phyloP scores from a whole-genome alignment of 2,113 vertebrate species.

The Strix aluco region DNA sequence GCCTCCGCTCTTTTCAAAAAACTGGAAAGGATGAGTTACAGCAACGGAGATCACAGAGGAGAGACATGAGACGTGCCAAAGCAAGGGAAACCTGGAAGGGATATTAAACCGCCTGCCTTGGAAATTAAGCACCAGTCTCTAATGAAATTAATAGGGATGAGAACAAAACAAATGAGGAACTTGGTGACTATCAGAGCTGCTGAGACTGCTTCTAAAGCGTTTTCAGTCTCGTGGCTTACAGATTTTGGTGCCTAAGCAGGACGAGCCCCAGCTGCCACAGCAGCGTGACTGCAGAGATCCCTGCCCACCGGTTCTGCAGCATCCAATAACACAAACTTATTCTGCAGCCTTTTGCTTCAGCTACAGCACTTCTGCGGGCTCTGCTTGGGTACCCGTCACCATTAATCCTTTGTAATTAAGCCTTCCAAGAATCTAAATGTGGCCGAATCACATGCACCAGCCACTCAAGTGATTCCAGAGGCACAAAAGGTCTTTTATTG shows the following conservation, averaged over 20 bases:
- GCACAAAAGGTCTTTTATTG: background rate
- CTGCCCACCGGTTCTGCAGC: background rate
- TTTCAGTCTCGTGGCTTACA: rapidly evolving
- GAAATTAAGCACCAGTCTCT: background rate
- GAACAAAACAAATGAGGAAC: background rate
- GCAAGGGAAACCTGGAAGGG: background rate
- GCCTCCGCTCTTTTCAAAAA: background rate
- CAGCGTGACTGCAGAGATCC: rapidly evolving
- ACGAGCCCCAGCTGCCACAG: background rate
- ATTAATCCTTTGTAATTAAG: background rate
- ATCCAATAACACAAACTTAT: background rate
- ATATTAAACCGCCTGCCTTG: rapidly evolving
- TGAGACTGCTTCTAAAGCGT: background rate
- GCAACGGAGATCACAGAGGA: rapidly evolving
- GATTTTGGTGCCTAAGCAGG: background rate
- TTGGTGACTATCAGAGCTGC: background rate
- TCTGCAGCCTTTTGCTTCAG: background rate
- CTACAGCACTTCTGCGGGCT: background rate
- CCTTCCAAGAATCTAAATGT: background rate
- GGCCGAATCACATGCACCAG: rapidly evolving
- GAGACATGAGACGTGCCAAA: rapidly evolving
- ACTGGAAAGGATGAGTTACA: background rate
- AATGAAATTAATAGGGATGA: background rate
- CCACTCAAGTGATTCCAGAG: background rate
- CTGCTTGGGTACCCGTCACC: background rate